phyloP scores from a whole-genome alignment of 2,113 vertebrate genomes.

The Tupaia tana region DNA sequence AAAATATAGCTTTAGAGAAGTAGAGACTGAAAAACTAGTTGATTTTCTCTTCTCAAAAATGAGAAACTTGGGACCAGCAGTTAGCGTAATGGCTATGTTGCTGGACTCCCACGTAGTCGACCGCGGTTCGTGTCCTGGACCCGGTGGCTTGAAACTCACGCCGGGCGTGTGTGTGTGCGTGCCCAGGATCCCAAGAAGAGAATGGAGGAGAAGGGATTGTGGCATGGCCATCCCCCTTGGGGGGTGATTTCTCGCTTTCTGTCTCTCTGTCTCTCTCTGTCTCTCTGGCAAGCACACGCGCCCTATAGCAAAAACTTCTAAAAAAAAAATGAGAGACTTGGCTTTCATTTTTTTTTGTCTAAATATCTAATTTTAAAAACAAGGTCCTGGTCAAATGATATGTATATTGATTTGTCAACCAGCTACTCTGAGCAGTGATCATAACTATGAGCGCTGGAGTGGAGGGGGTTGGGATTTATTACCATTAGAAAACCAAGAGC shows the following conservation, averaged over 20 bases:
- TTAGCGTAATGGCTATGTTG: no score
- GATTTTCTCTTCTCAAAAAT: conserved; percentile 17
- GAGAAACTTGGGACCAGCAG: neutral
- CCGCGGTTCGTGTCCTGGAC: no score
- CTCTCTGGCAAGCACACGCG: no score
- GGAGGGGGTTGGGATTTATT: neutral
- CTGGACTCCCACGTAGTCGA: no score
- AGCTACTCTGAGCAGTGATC: neutral
- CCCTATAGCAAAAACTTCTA: no score
- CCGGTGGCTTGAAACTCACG: no score
- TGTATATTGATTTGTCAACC: neutral
- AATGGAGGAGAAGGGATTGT: no score
- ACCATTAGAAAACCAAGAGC: conserved; percentile 5
- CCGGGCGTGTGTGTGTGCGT: no score
- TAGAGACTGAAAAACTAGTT: conserved; percentile 1
- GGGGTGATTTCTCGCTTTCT: no score
- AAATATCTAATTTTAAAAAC: conserved; percentile 40
- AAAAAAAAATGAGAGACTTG: neutral
- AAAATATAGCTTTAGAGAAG: neutral
- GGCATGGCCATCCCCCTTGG: no score
- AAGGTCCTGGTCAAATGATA: neutral
- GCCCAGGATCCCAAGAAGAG: no score
- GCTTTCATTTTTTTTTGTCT: neutral
- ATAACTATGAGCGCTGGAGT: neutral
- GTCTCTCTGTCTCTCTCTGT: no score